Base-by-base conservation (phyloP, 2,113 vertebrate species). In the Coptodon rendalli region DNA sequence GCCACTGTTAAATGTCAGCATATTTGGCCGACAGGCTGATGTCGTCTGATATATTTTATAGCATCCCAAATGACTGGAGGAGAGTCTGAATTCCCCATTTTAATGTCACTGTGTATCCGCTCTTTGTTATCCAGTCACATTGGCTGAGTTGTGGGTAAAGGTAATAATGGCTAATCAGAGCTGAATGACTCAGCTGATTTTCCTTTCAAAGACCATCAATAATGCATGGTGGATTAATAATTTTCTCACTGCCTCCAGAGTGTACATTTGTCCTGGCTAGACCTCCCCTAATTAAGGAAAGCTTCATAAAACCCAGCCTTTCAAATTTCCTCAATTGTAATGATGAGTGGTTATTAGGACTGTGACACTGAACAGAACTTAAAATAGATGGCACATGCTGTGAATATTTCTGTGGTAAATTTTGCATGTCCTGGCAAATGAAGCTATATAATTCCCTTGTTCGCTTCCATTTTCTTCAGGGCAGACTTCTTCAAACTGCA, bases 191-290 rank as follows among this genome's bases (percentile, higher is more conserved):
- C 83, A 89, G 82, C 85, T 91, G 82, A 93, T 91, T 92, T 93
- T 90, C 56, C 85, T 91, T 87, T 92, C 76, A 85, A 88, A 86
- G 88, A 89, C 84, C 86, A 90, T 90, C 90, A 89, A 84, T 90
- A 92, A 93, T 92, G 88, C 86, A 90, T 87, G 85, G 56, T 80
- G 71, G 87, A 92, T 93, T 93, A 86, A 91, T 94, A 88, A 86
- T 86, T 87, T 90, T 87, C 92, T 82, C 27, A 4, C 71, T 87
- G 81, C 85, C 89, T 88, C 78, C 90, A 73, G 82, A 89, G 87
- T 82, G 86, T 80, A 63, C 87, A 92, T 92, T 88, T 90, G 89
- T 94, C 91, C 83, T 76, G 85, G 81, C 84, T 84, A 87, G 93
- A 89, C 88, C 86, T 87, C 19, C 56, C 56, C 79, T 93, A 93